A percentile compares a stretch with the other conserved stretches of the same genome.
Conservation (phyloP, 2,113 vertebrate species). For the Microtus pennsylvanicus region DNA sequence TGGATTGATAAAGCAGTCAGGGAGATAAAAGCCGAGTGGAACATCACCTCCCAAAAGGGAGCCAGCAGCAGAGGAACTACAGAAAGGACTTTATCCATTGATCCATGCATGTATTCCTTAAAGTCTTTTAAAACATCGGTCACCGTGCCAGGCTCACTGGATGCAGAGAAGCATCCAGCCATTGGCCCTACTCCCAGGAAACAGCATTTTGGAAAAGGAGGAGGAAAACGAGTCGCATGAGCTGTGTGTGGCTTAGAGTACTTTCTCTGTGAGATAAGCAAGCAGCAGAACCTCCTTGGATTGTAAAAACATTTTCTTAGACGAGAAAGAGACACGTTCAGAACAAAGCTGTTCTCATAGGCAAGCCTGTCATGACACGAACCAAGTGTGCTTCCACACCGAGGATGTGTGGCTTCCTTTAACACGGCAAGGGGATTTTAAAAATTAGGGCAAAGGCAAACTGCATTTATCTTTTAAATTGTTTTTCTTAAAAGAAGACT, state of each 20-base stretch:
- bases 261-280: conserved; percentile 16
- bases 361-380: not conserved
- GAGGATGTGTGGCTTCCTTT: not conserved
- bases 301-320: conserved; percentile 17
- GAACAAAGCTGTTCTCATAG: not conserved
- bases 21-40: not conserved
- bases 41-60: not conserved
- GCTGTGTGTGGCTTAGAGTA: conserved; percentile 8
- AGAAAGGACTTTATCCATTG: not conserved
- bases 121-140: not conserved
- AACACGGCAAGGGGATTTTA: not conserved
- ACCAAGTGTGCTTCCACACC: not conserved
- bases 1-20: not conserved
- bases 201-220: not conserved
- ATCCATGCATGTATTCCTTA: not conserved
- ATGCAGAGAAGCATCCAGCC: not conserved
- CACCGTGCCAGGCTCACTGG: not conserved
- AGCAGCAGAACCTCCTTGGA: not conserved
- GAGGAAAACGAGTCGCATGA: not conserved
- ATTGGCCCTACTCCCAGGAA: not conserved
- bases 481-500: conserved; percentile 47
- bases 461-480: conserved; percentile 32
- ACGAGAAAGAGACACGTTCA: conserved; percentile 48
- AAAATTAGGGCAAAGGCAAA: not conserved
- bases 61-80: not conserved